phyloP scores from a whole-genome alignment of 2,797 vertebrate genomes.

The Phyllotis vaccarum region DNA sequence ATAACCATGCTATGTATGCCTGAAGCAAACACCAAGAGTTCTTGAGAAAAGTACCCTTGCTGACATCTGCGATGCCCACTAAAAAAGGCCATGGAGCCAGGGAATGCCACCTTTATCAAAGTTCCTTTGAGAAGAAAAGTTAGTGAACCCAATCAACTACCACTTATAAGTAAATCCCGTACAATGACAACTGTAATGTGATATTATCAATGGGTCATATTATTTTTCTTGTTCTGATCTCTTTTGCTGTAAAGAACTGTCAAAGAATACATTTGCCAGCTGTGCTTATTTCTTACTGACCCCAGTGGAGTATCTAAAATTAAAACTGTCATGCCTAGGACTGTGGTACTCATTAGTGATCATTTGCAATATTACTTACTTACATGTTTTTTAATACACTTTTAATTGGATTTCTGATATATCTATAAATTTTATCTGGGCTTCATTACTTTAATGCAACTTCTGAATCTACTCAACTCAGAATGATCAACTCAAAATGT shows the following conservation, averaged over 20 bases:
- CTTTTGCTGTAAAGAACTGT: background rate
- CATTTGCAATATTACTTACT: background rate
- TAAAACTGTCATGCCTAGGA: background rate
- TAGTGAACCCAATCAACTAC: background rate
- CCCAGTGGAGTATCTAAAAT: background rate
- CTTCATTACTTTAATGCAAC: background rate
- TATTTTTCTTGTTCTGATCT: background rate
- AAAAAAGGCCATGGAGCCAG: no score
- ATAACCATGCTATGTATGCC: background rate
- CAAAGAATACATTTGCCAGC: background rate
- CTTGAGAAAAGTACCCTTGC: no score
- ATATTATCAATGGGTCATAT: no score
- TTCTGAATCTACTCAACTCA: background rate
- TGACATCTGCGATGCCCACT: rapidly evolving
- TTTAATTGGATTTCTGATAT: background rate
- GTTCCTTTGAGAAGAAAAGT: background rate
- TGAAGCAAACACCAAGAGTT: background rate
- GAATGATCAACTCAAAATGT: background rate
- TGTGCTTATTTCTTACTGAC: background rate
- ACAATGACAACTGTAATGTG: background rate
- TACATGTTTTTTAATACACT: background rate
- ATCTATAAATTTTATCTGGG: background rate
- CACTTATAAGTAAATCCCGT: background rate
- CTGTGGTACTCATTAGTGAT: rapidly evolving
- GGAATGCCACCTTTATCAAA: background rate